Base-by-base conservation (phyloP, 2,797 vertebrate genomes). In the Melanotaenia nigrans region DNA sequence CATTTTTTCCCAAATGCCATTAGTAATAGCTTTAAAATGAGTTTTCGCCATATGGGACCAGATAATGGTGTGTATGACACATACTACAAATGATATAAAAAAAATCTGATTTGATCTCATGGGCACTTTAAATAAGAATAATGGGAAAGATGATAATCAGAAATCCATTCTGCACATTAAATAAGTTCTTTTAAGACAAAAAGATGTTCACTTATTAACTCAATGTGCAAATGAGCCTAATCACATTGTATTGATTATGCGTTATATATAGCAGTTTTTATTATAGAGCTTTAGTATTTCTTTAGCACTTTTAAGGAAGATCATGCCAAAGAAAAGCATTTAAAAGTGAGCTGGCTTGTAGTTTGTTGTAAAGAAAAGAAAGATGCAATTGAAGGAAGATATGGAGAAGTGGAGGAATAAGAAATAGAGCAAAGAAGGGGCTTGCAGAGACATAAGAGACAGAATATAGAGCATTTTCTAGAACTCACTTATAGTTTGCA, bases 401-500 rank as follows among this genome's bases (percentile, higher is more conserved):
- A 33, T 16, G 62, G 56, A 76, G 71, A 53, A 45, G 74, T 56
- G 61, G n/a, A 68, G 77, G 51, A 64, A 59, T 25, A 62, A 60
- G 65, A 65, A 61, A 32, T 14, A 28, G 64, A 72, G 73, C 71
- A 51, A 16, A 61, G 47, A 55, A 0, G 47, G 36, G 22, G 65
- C 61, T 75, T 12, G 2, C 65, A 12, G 59, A 80, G 72, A 49
- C 38, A 47, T 25, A 28, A 53, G 28, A 60, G 61, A 70, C 10
- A 24, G 81, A 77, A 83, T 75, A 49, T 56, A 42, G 82, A 80
- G 68, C 73, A 16, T 25, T 47, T 49, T 81, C 63, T 60, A 35
- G 66, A 77, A 54, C 68, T 73, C 57, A 6, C 70, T 73, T 68
- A 28, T 47, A 24, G 70, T 86, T 87, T 73, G 78, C 55, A 68